Percentiles rank a stretch among this genome's conserved stretches.
These are phyloP conservation scores for Eudorcas thomsonii DNA, from an alignment of 2,113 vertebrate genomes.

Conservation along the genomic window DNA sequence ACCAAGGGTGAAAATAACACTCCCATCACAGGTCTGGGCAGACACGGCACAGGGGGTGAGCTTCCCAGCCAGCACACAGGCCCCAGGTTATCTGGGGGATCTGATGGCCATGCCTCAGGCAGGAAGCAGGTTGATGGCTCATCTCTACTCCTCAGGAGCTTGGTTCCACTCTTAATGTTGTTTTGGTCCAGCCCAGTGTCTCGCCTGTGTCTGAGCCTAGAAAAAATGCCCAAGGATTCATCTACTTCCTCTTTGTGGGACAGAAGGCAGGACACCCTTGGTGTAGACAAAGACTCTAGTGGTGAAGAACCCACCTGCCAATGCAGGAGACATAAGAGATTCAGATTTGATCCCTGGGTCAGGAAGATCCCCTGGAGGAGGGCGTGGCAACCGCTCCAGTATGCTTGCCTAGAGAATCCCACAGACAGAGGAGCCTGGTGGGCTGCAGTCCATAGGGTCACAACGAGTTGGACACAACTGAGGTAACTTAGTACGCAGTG, in stretches of 20 bases:
- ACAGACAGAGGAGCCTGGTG: background rate
- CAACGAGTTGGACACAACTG: background rate
- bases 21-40: background rate
- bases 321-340: background rate
- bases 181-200: background rate
- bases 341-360: background rate
- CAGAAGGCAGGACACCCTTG: background rate
- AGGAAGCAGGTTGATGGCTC: background rate
- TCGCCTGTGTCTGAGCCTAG: background rate
- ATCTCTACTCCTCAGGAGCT: fast-evolving
- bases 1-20: background rate
- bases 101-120: fast-evolving
- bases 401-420: background rate
- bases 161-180: background rate
- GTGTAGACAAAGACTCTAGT: background rate
- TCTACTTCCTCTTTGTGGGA: background rate
- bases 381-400: background rate
- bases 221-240: background rate
- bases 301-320: background rate
- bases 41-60: fast-evolving
- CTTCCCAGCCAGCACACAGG: too few species aligned
- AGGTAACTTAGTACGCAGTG: background rate
- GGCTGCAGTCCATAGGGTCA: background rate
- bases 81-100: background rate
- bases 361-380: background rate